Percentiles rank a stretch among this genome's conserved stretches.
Evolutionary conservation across 1,140 invertebrate genomes (phyloP).

Genomic region (Caenorhabditis briggsae): DNA sequence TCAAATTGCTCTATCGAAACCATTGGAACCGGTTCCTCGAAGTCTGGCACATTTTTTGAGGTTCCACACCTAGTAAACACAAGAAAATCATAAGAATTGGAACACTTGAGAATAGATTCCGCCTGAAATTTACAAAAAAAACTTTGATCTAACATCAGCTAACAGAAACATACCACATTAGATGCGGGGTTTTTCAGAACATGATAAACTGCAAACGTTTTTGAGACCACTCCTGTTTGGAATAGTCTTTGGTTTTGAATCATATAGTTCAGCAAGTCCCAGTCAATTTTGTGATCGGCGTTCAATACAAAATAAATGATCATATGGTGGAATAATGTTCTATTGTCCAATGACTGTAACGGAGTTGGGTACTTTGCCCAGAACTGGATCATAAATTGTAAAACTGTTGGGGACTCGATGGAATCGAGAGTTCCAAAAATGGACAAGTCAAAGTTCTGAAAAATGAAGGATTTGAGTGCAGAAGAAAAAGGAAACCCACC

Average conservation of each 20-base stretch:
- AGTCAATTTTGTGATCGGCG: neutral
- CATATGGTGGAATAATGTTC: neutral
- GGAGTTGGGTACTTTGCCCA: neutral
- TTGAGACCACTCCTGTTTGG: neutral
- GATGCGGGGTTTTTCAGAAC: neutral
- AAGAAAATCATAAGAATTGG: neutral
- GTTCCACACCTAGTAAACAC: neutral
- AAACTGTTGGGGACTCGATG: neutral
- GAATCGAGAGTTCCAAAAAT: neutral
- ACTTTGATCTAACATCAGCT: too few relatives aligned
- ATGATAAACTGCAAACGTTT: slow-evolving; percentile 19
- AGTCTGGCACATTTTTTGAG: neutral
- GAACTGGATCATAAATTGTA: slow-evolving; percentile 8
- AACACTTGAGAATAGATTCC: neutral
- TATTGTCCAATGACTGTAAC: neutral
- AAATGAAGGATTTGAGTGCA: neutral
- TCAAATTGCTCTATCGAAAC: slow-evolving; percentile 7
- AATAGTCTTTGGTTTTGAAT: neutral
- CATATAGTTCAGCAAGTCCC: neutral
- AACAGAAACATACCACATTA: too few relatives aligned
- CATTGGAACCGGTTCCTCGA: neutral
- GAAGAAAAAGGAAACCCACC: neutral
- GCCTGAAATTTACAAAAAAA: too few relatives aligned
- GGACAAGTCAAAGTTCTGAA: neutral
- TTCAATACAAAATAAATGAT: neutral